phyloP scores from a whole-genome alignment of 2,113 vertebrate species.

The Etheostoma cragini region DNA sequence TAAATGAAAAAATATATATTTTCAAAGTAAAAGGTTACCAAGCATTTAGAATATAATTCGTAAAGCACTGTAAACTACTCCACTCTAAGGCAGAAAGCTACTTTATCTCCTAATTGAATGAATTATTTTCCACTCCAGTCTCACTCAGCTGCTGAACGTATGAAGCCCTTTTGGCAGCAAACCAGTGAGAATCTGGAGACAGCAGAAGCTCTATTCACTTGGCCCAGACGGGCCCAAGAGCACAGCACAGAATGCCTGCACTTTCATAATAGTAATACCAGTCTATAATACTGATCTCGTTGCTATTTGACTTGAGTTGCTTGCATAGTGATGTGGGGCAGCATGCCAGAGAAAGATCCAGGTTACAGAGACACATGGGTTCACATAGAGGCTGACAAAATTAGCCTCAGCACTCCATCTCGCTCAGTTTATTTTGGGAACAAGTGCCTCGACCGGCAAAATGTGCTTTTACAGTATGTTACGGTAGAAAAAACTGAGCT shows the following conservation, averaged over 20 bases:
- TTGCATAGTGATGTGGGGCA: constrained; percentile 70
- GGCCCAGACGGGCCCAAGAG: constrained; percentile 22
- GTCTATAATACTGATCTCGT: constrained; percentile 62
- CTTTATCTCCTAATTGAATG: constrained; percentile 3
- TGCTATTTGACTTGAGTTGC: constrained; percentile 63
- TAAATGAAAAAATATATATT: not conserved
- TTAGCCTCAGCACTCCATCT: constrained; percentile 51
- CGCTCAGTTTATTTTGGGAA: constrained; percentile 46
- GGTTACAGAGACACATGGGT: constrained; percentile 63
- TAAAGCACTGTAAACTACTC: not conserved
- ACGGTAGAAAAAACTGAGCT: not conserved
- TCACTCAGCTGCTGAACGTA: constrained; percentile 11
- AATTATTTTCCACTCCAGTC: constrained; percentile 23
- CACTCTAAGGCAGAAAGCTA: not conserved
- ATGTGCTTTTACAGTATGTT: constrained; percentile 23
- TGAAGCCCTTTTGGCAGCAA: constrained; percentile 28
- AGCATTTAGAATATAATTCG: not conserved
- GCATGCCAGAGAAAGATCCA: constrained; percentile 61
- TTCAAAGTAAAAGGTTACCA: not conserved
- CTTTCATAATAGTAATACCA: constrained; percentile 64
- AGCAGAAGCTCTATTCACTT: constrained; percentile 42
- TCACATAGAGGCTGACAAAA: constrained; percentile 60
- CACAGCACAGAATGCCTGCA: constrained; percentile 39
- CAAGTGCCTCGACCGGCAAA: constrained; percentile 9
- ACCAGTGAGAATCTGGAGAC: constrained; percentile 34